A percentile compares a stretch with the other conserved stretches of the same genome.
These are phyloP conservation scores for Daktulosphaira vitifoliae DNA, from an alignment of 1,140 invertebrate species.

Conservation along the genomic window DNA sequence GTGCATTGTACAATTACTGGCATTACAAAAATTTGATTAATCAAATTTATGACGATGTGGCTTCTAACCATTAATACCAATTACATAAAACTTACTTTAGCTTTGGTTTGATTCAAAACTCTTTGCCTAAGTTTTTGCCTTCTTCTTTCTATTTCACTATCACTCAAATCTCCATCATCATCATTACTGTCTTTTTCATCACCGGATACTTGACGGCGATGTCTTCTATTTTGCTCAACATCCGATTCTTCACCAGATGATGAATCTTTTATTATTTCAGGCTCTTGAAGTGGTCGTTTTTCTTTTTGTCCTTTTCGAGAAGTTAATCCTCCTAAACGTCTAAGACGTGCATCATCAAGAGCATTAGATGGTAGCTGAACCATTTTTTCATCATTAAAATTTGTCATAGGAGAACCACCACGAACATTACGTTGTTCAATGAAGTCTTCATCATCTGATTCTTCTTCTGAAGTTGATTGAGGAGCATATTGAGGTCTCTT, in stretches of 20 bases:
- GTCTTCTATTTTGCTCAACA: slow-evolving; percentile 46
- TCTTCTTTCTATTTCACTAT: slow-evolving; percentile 72
- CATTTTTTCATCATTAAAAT: slow-evolving; percentile 4
- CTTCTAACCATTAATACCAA: too few relatives aligned
- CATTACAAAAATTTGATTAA: too few relatives aligned
- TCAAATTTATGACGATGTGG: too few relatives aligned
- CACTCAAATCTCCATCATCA: slow-evolving; percentile 65
- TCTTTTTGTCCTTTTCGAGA: slow-evolving; percentile 3
- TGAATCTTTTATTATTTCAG: slow-evolving; percentile 61
- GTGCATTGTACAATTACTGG: too few relatives aligned
- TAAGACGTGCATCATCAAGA: slow-evolving; percentile 44
- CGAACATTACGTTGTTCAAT: slow-evolving; percentile 50
- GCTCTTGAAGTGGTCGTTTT: slow-evolving; percentile 49
- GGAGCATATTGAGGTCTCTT: slow-evolving; percentile 90
- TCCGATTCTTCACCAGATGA: slow-evolving; percentile 41
- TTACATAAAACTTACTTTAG: slow-evolving; percentile 43
- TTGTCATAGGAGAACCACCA: slow-evolving; percentile 3
- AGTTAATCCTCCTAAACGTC: slow-evolving; percentile 17
- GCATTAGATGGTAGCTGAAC: slow-evolving; percentile 13
- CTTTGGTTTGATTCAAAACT: slow-evolving; percentile 60
- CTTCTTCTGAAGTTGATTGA: slow-evolving; percentile 67
- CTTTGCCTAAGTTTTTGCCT: slow-evolving; percentile 59
- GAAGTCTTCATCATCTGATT: slow-evolving; percentile 77
- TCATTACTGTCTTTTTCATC: slow-evolving; percentile 49
- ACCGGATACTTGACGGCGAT: slow-evolving; percentile 50